These are phyloP conservation scores for Prochilodus magdalenae DNA, from an alignment of 2,113 vertebrate genomes.

Conservation along the genomic window DNA sequence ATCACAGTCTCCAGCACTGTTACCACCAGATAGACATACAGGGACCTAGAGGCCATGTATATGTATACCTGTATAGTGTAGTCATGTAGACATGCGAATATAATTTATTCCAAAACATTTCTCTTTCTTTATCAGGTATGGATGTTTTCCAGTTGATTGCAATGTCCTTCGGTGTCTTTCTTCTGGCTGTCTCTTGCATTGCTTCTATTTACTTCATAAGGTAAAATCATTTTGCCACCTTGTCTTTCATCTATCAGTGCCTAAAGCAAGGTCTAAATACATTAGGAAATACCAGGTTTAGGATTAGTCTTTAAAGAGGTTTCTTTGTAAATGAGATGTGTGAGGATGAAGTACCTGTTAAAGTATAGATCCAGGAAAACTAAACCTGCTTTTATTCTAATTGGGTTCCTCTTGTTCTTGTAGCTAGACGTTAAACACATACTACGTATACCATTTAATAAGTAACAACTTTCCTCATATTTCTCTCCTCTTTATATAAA, in stretches of 20 bases:
- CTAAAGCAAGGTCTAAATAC: not conserved
- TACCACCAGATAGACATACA: no score
- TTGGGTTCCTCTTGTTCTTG: no score
- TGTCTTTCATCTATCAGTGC: not conserved
- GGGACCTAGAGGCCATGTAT: no score
- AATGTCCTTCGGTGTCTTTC: conserved; percentile 58
- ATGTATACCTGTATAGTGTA: not conserved
- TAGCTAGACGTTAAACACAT: no score
- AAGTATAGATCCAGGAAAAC: not conserved
- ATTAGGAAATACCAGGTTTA: not conserved
- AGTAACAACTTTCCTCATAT: no score
- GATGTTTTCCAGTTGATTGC: conserved; percentile 69
- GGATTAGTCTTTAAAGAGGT: no score
- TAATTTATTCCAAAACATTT: not conserved
- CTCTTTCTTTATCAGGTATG: conserved; percentile 67
- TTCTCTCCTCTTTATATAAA: no score
- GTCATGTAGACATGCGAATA: not conserved
- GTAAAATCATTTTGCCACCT: conserved; percentile 59
- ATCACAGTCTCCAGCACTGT: no score
- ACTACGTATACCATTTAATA: no score
- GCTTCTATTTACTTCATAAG: conserved; percentile 72
- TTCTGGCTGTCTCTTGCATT: conserved; percentile 49
- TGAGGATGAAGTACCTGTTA: not conserved
- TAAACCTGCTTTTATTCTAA: no score
- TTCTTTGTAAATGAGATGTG: no score